These are phyloP conservation scores for Bradypus variegatus DNA, from an alignment of 2,797 vertebrate genomes.

Conservation along the genomic window DNA sequence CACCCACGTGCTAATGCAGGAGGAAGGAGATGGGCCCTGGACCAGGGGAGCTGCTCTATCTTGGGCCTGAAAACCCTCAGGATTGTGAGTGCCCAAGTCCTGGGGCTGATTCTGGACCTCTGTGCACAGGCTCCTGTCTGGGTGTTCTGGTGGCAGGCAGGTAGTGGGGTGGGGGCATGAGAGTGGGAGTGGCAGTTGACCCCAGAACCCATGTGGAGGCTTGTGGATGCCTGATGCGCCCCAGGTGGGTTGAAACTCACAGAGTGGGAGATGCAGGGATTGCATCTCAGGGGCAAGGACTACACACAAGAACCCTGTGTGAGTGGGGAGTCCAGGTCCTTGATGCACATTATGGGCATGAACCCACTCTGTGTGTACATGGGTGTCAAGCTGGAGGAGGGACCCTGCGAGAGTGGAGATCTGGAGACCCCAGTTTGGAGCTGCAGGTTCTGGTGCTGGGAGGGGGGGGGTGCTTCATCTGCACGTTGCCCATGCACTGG, in stretches of 20 bases:
- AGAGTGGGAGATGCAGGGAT: neutral
- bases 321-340: neutral
- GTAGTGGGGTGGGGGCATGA: neutral
- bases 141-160: neutral
- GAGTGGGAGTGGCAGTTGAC: neutral
- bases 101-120: neutral
- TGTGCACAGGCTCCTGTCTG: neutral
- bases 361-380: neutral
- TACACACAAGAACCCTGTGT: neutral
- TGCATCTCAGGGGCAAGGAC: neutral
- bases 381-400: neutral
- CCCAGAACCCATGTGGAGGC: neutral
- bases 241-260: neutral
- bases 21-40: neutral
- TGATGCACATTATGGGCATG: neutral
- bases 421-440: neutral
- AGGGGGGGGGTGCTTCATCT: neutral
- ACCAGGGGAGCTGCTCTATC: neutral
- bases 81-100: neutral
- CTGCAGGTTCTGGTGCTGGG: neutral
- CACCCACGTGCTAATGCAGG: neutral
- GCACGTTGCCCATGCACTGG: neutral
- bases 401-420: neutral
- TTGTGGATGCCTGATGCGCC: neutral
- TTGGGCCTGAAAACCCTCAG: neutral